Percentiles rank a stretch among this genome's conserved stretches.
phyloP scores from a whole-genome alignment of 2,888 invertebrate genomes.

The Parnassius apollo region DNA sequence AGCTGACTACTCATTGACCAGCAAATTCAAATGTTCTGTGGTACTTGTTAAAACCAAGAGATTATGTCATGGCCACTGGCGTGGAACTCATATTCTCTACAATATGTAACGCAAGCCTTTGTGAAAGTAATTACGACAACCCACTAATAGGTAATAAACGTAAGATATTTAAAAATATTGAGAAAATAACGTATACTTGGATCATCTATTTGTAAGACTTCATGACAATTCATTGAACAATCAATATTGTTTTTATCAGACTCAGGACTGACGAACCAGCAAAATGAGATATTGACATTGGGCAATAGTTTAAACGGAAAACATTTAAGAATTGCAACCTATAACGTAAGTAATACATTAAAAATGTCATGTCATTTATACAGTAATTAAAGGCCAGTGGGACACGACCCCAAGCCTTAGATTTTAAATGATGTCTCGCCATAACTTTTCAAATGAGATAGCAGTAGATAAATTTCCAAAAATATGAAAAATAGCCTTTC shows the following conservation, averaged over 20 bases:
- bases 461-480: no score
- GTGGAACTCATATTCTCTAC: constrained; percentile 66
- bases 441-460: no score
- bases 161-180: background rate
- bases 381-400: no score
- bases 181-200: background rate
- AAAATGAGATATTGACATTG: constrained; percentile 38
- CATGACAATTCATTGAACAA: background rate
- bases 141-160: constrained; percentile 41
- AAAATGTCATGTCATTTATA: no score
- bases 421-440: no score
- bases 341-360: constrained; percentile 56
- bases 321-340: constrained; percentile 65
- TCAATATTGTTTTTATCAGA: constrained; percentile 36
- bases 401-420: no score
- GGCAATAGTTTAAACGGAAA: constrained; percentile 61
- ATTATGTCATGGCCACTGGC: constrained; percentile 58
- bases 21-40: constrained; percentile 23
- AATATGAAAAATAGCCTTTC: no score
- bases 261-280: constrained; percentile 36
- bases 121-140: constrained; percentile 57
- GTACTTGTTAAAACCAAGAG: constrained; percentile 2
- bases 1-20: constrained; percentile 27
- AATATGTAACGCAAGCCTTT: constrained; percentile 68
- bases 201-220: background rate